Conservation (phyloP, 2,797 vertebrate species). For the Cyclura pinguis region DNA sequence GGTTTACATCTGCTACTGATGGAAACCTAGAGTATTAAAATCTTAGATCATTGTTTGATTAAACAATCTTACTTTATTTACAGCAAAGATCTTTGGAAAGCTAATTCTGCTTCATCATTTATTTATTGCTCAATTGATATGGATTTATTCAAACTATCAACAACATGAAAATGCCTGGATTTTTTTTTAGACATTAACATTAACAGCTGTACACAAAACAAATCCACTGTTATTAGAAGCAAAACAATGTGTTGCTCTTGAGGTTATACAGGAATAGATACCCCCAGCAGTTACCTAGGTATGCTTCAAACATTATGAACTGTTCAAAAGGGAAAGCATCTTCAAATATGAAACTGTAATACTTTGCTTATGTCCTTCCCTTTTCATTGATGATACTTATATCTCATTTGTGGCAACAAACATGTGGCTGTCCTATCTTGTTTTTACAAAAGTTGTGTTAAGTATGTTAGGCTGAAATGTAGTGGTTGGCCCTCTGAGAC, state of each 20-base stretch:
- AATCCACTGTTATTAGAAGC: conserved; percentile 8
- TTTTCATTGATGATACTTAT: neutral
- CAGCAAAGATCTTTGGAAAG: conserved; percentile 51
- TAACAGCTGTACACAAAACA: conserved; percentile 12
- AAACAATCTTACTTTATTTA: conserved; percentile 37
- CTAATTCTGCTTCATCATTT: conserved; percentile 57
- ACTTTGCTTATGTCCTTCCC: neutral
- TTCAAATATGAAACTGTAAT: neutral
- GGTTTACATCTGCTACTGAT: conserved; percentile 30
- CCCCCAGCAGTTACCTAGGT: neutral
- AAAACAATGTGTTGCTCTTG: neutral
- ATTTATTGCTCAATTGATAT: conserved; percentile 53
- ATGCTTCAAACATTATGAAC: neutral
- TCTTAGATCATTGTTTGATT: conserved; percentile 49
- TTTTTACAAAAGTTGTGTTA: neutral
- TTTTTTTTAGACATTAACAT: conserved; percentile 27
- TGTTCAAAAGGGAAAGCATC: neutral
- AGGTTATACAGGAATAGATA: neutral
- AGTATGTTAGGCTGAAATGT: neutral
- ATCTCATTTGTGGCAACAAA: neutral
- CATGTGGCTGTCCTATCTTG: neutral
- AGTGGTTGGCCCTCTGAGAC: neutral
- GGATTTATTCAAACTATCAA: conserved; percentile 58
- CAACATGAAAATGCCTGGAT: conserved; percentile 36
- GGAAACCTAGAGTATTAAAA: conserved; percentile 12